Evolutionary conservation across 2,888 invertebrate genomes (phyloP).

Genomic region (Ormyrus labotus): DNA sequence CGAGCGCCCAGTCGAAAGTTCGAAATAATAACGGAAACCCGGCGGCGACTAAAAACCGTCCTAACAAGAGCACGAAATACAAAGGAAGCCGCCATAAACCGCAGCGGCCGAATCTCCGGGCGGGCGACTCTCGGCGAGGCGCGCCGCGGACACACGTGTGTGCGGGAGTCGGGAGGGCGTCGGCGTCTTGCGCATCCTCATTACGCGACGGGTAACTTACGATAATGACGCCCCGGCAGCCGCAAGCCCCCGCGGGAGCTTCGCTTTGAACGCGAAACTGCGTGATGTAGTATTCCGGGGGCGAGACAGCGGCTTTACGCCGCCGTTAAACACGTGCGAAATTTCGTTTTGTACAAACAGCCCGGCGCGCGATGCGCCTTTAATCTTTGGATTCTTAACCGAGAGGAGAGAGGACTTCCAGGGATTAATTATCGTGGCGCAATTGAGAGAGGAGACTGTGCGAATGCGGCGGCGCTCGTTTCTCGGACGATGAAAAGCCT

Average conservation of each 20-base stretch:
- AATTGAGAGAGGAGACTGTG: too few relatives aligned
- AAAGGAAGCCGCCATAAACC: neutral
- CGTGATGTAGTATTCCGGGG: constrained; percentile 31
- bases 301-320: constrained; percentile 36
- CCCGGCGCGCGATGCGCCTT: neutral
- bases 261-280: constrained; percentile 6
- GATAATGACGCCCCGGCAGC: constrained; percentile 45
- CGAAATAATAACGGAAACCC: too few relatives aligned
- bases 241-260: constrained; percentile 3
- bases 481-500: too few relatives aligned
- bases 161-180: neutral
- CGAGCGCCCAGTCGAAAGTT: too few relatives aligned
- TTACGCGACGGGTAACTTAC: constrained; percentile 50
- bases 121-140: too few relatives aligned
- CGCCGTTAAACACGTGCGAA: constrained; percentile 46
- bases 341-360: constrained; percentile 39
- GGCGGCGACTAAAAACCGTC: neutral
- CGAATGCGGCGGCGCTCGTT: too few relatives aligned
- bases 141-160: neutral
- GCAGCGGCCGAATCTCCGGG: neutral
- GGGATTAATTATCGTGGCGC: too few relatives aligned
- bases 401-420: too few relatives aligned
- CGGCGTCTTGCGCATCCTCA: constrained; percentile 47
- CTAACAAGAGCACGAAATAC: too few relatives aligned
- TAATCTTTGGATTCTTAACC: constrained; percentile 7